Evolutionary conservation across 2,888 invertebrate genomes (phyloP), one percentile per base, ranked within the genome.

Genomic region (Hydrotaea cyrtoneurina): DNA sequence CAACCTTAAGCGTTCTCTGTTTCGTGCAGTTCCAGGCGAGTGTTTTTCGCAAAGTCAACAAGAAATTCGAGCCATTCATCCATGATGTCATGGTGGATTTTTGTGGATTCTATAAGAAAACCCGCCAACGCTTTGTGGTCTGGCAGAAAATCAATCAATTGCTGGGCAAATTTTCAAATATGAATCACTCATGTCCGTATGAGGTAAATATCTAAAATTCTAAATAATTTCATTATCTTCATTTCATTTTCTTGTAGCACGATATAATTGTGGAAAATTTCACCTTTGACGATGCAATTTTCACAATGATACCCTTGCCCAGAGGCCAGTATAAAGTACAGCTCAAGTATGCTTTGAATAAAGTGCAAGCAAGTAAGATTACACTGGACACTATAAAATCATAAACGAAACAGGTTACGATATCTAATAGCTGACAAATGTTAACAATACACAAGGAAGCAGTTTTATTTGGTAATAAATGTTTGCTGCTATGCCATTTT

Each of bases 231-330:
- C 13, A 2, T 31, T 55, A 2, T 13, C 11, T 13, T 11, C 2
- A 11, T 57, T 39, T 21, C 1, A 5, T 74, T 23, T 11, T 19
- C 10, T 43, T 21, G 43, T 11, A 59, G 39, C 10, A 50, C 31
- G 19, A 19, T 71, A 5, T 71, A n/a, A 69, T 69, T 46, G n/a
- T 31, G 23, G 39, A 66, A 64, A 79, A 76, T 83, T 79, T 74
- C 1, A 26, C n/a, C 0, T 39, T 59, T 43, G 57, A 74, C 13
- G 36, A 36, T 21, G 19, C 17, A n/a, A 7, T 19, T 2, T 13
- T 74, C 2, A 57, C 23, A 43, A 13, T 59, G 10, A 7, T 23
- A 3, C 74, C 74, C 0, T 15, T 74, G 19, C 74, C 74, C n/a
- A 19, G 15, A 0, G 74, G 59, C 3, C 43, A 59, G 23, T 74